Evolutionary conservation across 2,113 vertebrate genomes (phyloP), one percentile per base, ranked within the genome.

Genomic region (Hippocampus guttulatus): DNA sequence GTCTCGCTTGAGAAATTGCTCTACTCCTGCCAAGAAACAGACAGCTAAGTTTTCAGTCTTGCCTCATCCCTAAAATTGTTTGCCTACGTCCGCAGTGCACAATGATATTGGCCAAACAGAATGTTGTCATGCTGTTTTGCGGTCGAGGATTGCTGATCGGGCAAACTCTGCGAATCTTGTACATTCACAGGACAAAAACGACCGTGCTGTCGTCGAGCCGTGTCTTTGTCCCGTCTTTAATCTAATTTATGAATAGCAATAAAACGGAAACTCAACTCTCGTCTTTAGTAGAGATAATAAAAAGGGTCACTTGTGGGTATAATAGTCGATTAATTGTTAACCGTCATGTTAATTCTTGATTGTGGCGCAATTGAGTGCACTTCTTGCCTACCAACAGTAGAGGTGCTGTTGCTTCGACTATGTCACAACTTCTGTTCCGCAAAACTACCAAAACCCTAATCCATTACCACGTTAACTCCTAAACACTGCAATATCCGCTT

Each of bases 301-400:
- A 21, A 14, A 11, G 6, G 54, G n/a, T 55, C 41, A 12, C 41
- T 43, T 71, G 25, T 72, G 68, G 65, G 63, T 75, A 54, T 63
- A 57, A 77, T 8, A 54, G 40, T 41, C 70, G 67, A 75, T 45
- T 78, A 73, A 70, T 68, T 33, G 58, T 41, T 30, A 10, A 66
- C 23, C 14, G 15, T 25, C 55, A 12, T 16, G n/a, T 54, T 54
- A 8, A 10, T n/a, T 21, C 20, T 54, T n/a, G 4, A 3, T 54
- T n/a, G 21, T 3, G 21, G 21, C 21, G 9, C 10, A 54, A 54
- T 54, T 8, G 51, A 2, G 20, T 54, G 20, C 21, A 54, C 8
- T n/a, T n/a, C 6, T 54, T n/a, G 0, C 20, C 20, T 20, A 18
- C 49, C 16, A 18, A 14, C 47, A 52, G 20, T 6, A 8, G 49